These are phyloP conservation scores for Scomber colias DNA, from an alignment of 2,113 vertebrate species.

Conservation along the genomic window DNA sequence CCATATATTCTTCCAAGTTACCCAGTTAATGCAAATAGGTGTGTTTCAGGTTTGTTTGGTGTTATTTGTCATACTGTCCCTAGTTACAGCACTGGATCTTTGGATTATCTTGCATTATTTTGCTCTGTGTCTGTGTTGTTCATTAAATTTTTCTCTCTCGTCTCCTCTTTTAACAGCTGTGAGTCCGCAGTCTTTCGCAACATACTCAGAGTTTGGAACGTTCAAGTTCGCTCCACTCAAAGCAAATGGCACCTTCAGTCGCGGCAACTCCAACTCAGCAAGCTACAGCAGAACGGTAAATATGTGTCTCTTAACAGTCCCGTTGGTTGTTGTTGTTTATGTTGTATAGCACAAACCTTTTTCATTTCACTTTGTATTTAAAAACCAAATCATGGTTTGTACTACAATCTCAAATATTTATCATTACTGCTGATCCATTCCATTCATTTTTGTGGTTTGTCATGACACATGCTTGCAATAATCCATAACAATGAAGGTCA, in stretches of 20 bases:
- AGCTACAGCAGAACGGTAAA: constrained; percentile 66
- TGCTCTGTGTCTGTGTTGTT: background rate
- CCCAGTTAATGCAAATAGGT: background rate
- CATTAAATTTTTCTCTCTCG: background rate
- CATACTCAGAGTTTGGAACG: constrained; percentile 52
- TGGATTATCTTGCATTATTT: background rate
- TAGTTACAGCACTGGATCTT: background rate
- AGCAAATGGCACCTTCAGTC: constrained; percentile 43
- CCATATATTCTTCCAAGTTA: background rate
- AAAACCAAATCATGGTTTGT: background rate
- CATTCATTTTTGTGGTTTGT: too few species aligned
- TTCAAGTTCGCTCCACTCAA: constrained; percentile 77
- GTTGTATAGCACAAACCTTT: background rate
- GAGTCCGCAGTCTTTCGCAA: background rate
- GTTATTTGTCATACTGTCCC: background rate
- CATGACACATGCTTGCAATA: too few species aligned
- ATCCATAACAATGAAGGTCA: too few species aligned
- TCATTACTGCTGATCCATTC: background rate
- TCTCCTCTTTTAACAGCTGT: constrained; percentile 50
- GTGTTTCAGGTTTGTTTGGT: constrained; percentile 1
- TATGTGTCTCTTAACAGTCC: background rate
- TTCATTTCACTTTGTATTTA: background rate
- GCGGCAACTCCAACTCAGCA: constrained; percentile 17
- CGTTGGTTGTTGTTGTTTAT: too few species aligned
- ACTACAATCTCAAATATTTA: background rate